These are phyloP conservation scores for Pseudochromis fuscus DNA, from an alignment of 2,797 vertebrate genomes.

Conservation along the genomic window DNA sequence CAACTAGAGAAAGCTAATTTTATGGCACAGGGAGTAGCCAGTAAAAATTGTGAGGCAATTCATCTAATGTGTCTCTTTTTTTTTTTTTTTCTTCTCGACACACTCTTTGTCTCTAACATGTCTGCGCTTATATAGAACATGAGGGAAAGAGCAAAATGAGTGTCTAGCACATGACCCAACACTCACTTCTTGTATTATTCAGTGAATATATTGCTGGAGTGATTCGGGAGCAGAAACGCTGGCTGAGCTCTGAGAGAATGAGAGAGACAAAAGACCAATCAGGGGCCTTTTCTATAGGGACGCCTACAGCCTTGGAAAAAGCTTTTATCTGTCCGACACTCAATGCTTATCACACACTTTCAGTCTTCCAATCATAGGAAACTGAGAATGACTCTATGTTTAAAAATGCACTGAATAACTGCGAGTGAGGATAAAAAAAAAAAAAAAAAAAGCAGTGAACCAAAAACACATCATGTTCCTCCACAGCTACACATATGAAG, in stretches of 20 bases:
- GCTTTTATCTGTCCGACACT: constrained; percentile 67
- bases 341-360: constrained; percentile 64
- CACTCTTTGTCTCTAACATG: constrained; percentile 32
- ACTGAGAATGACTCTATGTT: constrained; percentile 49
- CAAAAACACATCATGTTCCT: constrained; percentile 25
- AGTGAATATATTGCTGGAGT: constrained; percentile 62
- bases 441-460: constrained; percentile 10
- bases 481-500: constrained; percentile 17
- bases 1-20: constrained; percentile 54
- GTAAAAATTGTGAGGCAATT: constrained; percentile 52
- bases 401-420: constrained; percentile 41
- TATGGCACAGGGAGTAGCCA: constrained; percentile 41
- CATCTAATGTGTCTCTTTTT: constrained; percentile 48
- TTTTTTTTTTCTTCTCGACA: not conserved
- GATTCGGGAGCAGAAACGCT: constrained; percentile 53
- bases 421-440: constrained; percentile 24
- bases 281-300: constrained; percentile 58
- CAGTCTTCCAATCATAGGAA: constrained; percentile 55
- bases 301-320: constrained; percentile 49
- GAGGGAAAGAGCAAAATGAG: constrained; percentile 51
- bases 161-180: constrained; percentile 54
- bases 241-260: constrained; percentile 61
- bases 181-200: constrained; percentile 67
- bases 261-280: constrained; percentile 71
- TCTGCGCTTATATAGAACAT: constrained; percentile 42